Percentiles rank a stretch among this genome's conserved stretches.
phyloP scores from a whole-genome alignment of 1,140 invertebrate genomes.

The Lysiphlebus fabarum region DNA sequence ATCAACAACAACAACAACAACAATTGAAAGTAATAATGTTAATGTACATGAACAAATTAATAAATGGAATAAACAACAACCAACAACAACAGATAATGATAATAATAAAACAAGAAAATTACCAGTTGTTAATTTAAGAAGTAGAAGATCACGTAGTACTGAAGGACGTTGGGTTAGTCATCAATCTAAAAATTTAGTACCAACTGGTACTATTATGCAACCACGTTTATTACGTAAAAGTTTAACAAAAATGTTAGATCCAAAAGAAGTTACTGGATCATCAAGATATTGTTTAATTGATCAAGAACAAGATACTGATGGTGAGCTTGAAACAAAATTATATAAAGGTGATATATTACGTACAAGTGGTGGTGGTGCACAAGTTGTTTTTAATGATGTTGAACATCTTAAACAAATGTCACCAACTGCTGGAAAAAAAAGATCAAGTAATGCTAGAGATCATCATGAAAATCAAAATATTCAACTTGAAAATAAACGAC shows the following conservation, averaged over 20 bases:
- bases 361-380: slow-evolving; percentile 87
- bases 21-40: slow-evolving; percentile 24
- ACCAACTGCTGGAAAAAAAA: slow-evolving; percentile 58
- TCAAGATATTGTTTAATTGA: slow-evolving; percentile 89
- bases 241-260: slow-evolving; percentile 70
- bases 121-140: slow-evolving; percentile 69
- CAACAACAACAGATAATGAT: background rate
- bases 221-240: slow-evolving; percentile 83
- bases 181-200: slow-evolving; percentile 68
- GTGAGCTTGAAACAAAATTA: slow-evolving; percentile 87
- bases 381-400: slow-evolving; percentile 94
- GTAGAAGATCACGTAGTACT: slow-evolving; percentile 75
- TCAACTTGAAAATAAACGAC: slow-evolving; percentile 38
- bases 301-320: slow-evolving; percentile 86
- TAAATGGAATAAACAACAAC: background rate
- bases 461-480: slow-evolving; percentile 23
- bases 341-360: slow-evolving; percentile 93
- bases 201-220: slow-evolving; percentile 83
- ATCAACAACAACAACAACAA: too few relatives aligned
- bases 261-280: slow-evolving; percentile 59
- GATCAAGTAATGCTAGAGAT: slow-evolving; percentile 34
- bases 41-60: background rate
- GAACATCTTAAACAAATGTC: slow-evolving; percentile 86
- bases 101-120: slow-evolving; percentile 34
- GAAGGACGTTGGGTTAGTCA: slow-evolving; percentile 86